Percentiles rank a stretch among this genome's conserved stretches.
Conservation (phyloP, 1,140 invertebrate genomes). For the Drosophila grimshawi region DNA sequence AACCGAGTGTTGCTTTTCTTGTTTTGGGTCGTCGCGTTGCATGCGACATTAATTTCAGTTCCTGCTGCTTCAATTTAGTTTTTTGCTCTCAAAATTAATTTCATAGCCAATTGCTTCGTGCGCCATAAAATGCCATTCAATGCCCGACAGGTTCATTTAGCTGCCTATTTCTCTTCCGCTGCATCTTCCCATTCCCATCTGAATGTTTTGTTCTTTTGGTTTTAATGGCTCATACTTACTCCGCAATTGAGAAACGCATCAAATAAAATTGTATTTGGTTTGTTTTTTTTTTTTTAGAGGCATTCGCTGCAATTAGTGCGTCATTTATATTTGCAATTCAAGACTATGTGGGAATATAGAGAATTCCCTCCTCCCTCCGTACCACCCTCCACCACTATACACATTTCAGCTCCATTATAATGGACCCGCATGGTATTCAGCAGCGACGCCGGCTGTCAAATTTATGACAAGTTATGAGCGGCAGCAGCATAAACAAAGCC, state of each 20-base stretch:
- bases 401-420: conserved; percentile 31
- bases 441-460: conserved; percentile 59
- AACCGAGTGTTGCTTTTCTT: not conserved
- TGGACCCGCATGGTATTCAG: conserved; percentile 64
- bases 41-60: conserved; percentile 81
- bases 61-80: conserved; percentile 43
- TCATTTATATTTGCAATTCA: conserved; percentile 80
- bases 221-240: conserved; percentile 56
- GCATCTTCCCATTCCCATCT: conserved; percentile 2
- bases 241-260: conserved; percentile 58
- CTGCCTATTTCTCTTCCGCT: conserved; percentile 2
- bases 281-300: conserved; percentile 20
- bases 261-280: conserved; percentile 12
- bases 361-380: conserved; percentile 1
- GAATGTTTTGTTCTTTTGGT: conserved; percentile 11
- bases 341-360: conserved; percentile 71
- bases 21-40: conserved; percentile 53
- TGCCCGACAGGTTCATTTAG: conserved; percentile 29
- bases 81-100: conserved; percentile 74
- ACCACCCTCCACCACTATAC: conserved; percentile 25
- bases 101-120: conserved; percentile 78
- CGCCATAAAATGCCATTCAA: conserved; percentile 67
- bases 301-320: conserved; percentile 75
- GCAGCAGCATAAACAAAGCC: conserved; percentile 74
- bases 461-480: conserved; percentile 81